Evolutionary conservation across 2,113 vertebrate genomes (phyloP), one percentile per base, ranked within the genome.

Genomic region (Trichechus manatus): DNA sequence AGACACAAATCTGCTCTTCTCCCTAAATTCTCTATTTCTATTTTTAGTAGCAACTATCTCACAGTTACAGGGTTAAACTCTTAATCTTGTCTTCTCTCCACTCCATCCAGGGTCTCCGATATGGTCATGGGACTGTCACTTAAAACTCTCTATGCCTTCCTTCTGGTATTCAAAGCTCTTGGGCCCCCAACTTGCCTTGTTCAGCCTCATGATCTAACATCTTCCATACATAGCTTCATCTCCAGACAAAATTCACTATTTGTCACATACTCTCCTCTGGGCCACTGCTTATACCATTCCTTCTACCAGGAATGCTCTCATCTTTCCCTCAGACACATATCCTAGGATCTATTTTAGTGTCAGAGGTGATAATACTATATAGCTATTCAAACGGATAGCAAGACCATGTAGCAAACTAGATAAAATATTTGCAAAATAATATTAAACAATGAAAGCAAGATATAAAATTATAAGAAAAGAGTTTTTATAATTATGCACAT

Each of bases 331-430:
- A 33, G 15, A 70, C 68, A 78, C 7, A 39, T 47, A 79, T 13
- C 59, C 75, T 29, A 19, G 81, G 64, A 15, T 20, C 72, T 53
- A 44, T 7, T 23, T 74, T 23, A 42, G 22, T 19, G 17, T 80
- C 70, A 68, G 39, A 50, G 25, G 13, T 0, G n/a, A 15, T 2
- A 23, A 1, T 27, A 44, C 6, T 36, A 36, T 1, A 10, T 1
- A 81, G 36, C 72, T 25, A 8, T 11, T 74, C 78, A 39, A 53
- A 17, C 5, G 10, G 74, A 74, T 2, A 25, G 80, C 5, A 6
- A 92, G 23, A 11, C 23, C 5, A 2, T 31, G 33, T 1, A 22
- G 10, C 23, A 74, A 83, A 86, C 20, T 42, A 4, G 25, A 11
- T 29, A 42, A 82, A 68, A 44, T 9, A 27, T 33, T 27, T 79